Conservation (phyloP, 2,888 invertebrate genomes). For the Carcina quercana region DNA sequence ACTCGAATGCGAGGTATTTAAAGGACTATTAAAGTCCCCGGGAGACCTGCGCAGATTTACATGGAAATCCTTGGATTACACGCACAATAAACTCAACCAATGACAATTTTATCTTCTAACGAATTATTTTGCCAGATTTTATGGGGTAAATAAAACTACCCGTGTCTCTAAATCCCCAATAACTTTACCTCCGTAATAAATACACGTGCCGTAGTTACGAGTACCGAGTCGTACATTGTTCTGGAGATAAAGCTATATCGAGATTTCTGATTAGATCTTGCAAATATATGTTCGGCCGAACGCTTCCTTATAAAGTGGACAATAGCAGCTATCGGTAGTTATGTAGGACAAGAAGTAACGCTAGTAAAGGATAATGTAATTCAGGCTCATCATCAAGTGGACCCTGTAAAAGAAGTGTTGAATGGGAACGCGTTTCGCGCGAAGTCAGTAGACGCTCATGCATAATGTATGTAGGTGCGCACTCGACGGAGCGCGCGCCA, state of each 20-base stretch:
- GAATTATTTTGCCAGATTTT: slow-evolving; percentile 4
- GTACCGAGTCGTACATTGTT: no score
- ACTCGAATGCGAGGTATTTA: slow-evolving; percentile 45
- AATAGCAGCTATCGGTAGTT: no score
- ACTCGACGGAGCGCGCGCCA: slow-evolving; percentile 28
- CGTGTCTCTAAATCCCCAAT: no score
- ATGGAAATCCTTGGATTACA: slow-evolving; percentile 41
- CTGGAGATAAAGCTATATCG: no score
- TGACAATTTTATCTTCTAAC: slow-evolving; percentile 26
- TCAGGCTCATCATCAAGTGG: no score
- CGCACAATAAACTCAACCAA: slow-evolving; percentile 32
- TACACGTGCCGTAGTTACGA: no score
- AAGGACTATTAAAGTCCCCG: slow-evolving; percentile 51
- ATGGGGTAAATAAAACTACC: neutral
- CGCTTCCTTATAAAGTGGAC: no score
- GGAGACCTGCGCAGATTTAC: slow-evolving; percentile 45
- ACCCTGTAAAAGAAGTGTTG: slow-evolving; percentile 1
- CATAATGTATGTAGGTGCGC: slow-evolving; percentile 50
- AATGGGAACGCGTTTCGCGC: slow-evolving; percentile 13
- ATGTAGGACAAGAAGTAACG: no score
- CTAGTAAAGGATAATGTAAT: no score
- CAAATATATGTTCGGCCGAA: no score
- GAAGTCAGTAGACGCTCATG: slow-evolving; percentile 42
- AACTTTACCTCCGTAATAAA: no score
- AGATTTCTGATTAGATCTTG: no score